Base-by-base conservation (phyloP, 2,797 vertebrate species). In the Tiaroga cobitis region DNA sequence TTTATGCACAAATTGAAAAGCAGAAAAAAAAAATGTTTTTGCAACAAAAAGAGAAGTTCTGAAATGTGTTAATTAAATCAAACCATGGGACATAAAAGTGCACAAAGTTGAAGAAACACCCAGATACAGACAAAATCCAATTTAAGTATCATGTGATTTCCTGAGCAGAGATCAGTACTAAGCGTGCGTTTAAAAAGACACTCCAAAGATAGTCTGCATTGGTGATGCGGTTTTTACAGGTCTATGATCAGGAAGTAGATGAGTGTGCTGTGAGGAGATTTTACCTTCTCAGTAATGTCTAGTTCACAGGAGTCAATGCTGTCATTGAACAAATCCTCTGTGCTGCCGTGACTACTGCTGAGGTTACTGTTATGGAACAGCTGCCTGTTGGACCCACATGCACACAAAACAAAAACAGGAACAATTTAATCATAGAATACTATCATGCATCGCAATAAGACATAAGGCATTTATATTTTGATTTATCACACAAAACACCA, bases 291-390 rank as follows among this genome's bases (percentile, higher is more conserved):
- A 0, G 96, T 97, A 91, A 99, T 97, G 93, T 99, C 97, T 0
- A 96, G 95, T 83, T 99, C 97, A 87, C 97, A 97, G 56, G 97
- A 98, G 94, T 99, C 98, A 16, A 99, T 97, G 93, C 97, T 99
- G 92, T 98, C 98, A 89, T 97, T 90, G 94, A 98, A 99, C 87
- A 99, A 94, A 92, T 99, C 98, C 91, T 99, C 98, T 0, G 97
- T 98, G 92, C 98, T 99, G 93, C 97, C 97, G 0, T 98, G 97
- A 59, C 97, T 98, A 94, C 98, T 99, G 95, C 98, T 99, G 92
- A 99, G 93, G 94, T 99, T 98, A 94, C 98, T 99, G 93, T 96
- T 96, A 91, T 99, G 97, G 89, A 99, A 96, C 85, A 99, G 96
- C 86, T 99, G 98, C 88, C 98, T 99, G 94, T 46, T 75, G 37